phyloP scores from a whole-genome alignment of 92 coral and sea anemone genomes.

The Epizoanthus rinbou region DNA sequence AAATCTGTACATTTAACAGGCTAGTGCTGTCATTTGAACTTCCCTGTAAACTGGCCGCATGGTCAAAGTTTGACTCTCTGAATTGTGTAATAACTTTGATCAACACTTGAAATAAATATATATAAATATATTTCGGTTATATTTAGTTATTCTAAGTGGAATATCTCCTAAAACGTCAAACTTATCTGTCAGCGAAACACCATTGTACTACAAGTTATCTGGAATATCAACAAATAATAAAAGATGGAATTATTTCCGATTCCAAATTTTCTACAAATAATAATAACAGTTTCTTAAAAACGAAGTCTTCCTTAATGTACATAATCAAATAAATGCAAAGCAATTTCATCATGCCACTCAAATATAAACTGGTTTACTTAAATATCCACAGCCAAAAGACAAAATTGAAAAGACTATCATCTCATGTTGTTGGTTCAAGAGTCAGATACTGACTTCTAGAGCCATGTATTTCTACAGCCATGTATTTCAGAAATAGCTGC shows the following conservation, averaged over 20 bases:
- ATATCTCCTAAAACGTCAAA: not conserved
- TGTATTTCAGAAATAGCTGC: not conserved
- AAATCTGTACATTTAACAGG: not conserved
- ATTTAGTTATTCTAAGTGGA: not conserved
- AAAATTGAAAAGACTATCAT: no score
- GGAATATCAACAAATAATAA: not conserved
- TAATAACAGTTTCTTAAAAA: not conserved
- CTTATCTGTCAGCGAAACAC: no score
- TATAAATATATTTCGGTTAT: not conserved
- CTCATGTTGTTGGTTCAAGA: not conserved
- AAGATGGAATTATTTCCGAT: not conserved
- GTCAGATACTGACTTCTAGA: not conserved
- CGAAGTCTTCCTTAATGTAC: not conserved
- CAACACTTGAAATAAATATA: not conserved
- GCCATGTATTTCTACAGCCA: not conserved
- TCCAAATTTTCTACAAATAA: not conserved
- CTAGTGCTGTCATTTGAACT: not conserved
- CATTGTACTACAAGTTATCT: not conserved
- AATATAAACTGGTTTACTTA: not conserved
- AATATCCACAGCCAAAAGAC: no score
- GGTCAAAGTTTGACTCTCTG: no score
- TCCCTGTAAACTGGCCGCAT: no score
- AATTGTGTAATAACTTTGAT: constrained; percentile 1
- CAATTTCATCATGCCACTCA: not conserved
- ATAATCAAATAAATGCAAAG: not conserved